Base-by-base conservation (phyloP, 2,797 vertebrate genomes). In the Liparis tanakae region DNA sequence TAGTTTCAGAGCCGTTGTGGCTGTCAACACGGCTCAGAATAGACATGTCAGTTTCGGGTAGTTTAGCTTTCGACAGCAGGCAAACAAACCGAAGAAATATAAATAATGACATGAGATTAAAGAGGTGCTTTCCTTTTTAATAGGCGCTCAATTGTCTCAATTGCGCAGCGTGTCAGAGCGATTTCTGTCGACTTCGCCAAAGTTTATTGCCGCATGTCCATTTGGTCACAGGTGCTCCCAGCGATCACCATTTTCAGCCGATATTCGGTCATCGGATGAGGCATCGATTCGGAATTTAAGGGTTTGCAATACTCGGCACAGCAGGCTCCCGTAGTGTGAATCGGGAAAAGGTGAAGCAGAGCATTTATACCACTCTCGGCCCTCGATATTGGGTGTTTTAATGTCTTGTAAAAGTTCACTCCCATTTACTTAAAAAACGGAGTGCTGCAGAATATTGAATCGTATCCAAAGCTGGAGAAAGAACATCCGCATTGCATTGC, bases 341-440 rank as follows among this genome's bases (percentile, higher is more conserved):
- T 8, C 5, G 1, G 1, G 63, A 62, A 53, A 5, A 1, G 2
- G 5, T 13, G 22, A 46, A n/a, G 12, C 8, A 63, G 22, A 14
- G 55, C 9, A 13, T 2, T 14, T 67, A 15, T 3, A 18, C 30
- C 9, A 14, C 4, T 33, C 25, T n/a, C 41, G 5, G 15, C 10
- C 18, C 57, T 7, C 36, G 37, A 66, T n/a, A 59, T 20, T 25
- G 10, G 18, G 1, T 3, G 37, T 10, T 59, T 30, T 22, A 30
- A 30, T 30, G 54, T 15, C 18, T 7, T 2, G 9, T 57, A 61
- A 69, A 2, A 6, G 0, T 56, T 33, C 50, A 48, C 18, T 67
- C 17, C 13, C 17, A 77, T 55, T 48, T 64, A 76, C 15, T 17
- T 44, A 10, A 61, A 48, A 36, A 65, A 59, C 67, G 56, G 18